Evolutionary conservation across 2,113 vertebrate genomes (phyloP).

Genomic region (Leucosticte australis): DNA sequence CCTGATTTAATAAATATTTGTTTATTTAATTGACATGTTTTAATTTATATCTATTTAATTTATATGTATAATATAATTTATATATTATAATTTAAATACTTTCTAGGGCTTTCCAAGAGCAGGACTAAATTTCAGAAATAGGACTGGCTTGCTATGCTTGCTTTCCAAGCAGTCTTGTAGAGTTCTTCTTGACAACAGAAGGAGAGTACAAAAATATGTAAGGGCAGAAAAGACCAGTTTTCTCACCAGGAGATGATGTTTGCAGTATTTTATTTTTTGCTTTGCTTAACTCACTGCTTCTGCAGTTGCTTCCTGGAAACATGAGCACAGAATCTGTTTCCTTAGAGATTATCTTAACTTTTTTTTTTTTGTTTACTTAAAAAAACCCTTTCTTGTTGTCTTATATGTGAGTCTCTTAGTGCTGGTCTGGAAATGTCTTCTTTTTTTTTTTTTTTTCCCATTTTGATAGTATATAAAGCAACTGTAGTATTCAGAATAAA

Average conservation of each 20-base stretch:
- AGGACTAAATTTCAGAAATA: not conserved
- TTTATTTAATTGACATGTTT: not conserved
- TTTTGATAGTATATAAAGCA: not conserved
- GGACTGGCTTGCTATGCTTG: not conserved
- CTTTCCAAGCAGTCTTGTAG: not conserved
- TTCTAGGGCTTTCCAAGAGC: not conserved
- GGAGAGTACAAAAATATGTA: not conserved
- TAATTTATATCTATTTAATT: not conserved
- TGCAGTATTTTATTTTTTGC: not conserved
- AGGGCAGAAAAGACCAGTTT: not conserved
- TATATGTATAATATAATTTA: too few relatives aligned
- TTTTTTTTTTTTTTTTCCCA: not conserved
- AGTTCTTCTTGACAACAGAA: not conserved
- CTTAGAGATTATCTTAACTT: not conserved
- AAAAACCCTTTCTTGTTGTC: not conserved
- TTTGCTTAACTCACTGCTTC: not conserved
- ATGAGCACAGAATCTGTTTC: not conserved
- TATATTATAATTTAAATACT: not conserved
- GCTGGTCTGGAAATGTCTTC: not conserved
- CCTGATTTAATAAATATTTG: not conserved
- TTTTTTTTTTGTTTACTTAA: not conserved
- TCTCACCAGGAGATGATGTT: not conserved
- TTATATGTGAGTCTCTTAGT: not conserved
- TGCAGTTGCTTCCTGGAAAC: constrained; percentile 4
- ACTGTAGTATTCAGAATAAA: not conserved